These are phyloP conservation scores for Danaus melanippus DNA, from an alignment of 1,140 invertebrate species.

Conservation along the genomic window DNA sequence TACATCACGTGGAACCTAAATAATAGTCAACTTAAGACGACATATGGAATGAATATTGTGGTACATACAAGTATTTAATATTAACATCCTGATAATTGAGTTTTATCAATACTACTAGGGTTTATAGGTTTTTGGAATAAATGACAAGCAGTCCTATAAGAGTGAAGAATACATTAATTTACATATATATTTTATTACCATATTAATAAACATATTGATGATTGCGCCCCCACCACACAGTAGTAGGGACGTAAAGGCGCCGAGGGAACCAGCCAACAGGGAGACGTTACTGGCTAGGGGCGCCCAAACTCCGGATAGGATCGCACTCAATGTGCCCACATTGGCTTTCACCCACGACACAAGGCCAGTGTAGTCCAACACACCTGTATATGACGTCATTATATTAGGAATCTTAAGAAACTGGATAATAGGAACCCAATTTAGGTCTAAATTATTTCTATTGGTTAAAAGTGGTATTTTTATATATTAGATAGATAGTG, in stretches of 20 bases:
- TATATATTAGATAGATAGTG: too few species aligned
- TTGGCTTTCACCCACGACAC: slow-evolving; percentile 92
- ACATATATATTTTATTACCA: slow-evolving; percentile 75
- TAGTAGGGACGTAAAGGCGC: slow-evolving; percentile 88
- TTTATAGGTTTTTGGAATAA: too few species aligned
- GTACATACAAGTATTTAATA: too few species aligned
- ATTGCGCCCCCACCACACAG: slow-evolving; percentile 94
- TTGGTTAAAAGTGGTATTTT: too few species aligned
- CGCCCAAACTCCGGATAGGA: slow-evolving; percentile 93
- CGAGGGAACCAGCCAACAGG: slow-evolving; percentile 89
- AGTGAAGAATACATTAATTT: neutral
- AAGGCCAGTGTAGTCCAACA: slow-evolving; percentile 83
- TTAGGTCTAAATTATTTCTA: too few species aligned
- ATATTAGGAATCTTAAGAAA: too few species aligned
- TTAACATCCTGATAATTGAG: too few species aligned
- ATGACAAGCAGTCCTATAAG: neutral
- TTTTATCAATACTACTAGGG: too few species aligned
- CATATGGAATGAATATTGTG: too few species aligned
- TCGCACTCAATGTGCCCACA: slow-evolving; percentile 89
- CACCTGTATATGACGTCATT: slow-evolving; percentile 63
- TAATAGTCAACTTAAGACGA: too few species aligned
- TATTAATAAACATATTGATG: slow-evolving; percentile 92
- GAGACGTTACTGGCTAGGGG: slow-evolving; percentile 94
- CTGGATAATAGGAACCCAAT: too few species aligned
- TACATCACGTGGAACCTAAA: too few species aligned